phyloP scores from a whole-genome alignment of 2,113 vertebrate species.

The Toxostoma redivivum region DNA sequence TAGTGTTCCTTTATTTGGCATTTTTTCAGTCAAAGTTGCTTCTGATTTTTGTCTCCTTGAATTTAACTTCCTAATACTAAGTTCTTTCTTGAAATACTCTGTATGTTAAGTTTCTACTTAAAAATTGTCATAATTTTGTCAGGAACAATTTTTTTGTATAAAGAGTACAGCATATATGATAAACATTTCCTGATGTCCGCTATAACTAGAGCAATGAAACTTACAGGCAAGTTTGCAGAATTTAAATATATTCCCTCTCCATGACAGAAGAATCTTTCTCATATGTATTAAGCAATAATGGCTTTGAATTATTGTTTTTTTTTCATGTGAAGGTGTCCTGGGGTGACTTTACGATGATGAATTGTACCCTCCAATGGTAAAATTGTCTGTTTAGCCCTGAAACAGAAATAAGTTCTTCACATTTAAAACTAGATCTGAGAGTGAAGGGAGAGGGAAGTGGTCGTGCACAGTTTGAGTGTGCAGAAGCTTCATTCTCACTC shows the following conservation, averaged over 20 bases:
- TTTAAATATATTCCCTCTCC: neutral
- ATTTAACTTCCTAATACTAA: neutral
- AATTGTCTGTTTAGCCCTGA: neutral
- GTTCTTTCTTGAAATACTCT: neutral
- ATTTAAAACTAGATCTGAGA: neutral
- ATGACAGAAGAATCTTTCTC: neutral
- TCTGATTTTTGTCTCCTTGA: neutral
- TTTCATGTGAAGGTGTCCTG: neutral
- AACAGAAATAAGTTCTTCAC: neutral
- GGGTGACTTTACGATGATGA: neutral
- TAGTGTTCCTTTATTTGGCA: neutral
- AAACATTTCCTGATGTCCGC: neutral
- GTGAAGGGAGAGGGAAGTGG: rapidly evolving
- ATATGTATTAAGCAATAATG: neutral
- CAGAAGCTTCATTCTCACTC: neutral
- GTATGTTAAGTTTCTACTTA: neutral
- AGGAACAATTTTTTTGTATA: rapidly evolving
- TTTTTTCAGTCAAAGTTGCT: neutral
- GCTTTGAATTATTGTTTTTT: neutral
- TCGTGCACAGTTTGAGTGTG: rapidly evolving
- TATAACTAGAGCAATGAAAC: neutral
- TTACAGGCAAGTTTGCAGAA: neutral
- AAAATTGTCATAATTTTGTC: neutral
- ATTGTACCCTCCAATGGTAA: neutral
- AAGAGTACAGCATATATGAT: neutral